A percentile compares a stretch with the other conserved stretches of the same genome.
These are phyloP conservation scores for Gerris buenoi DNA, from an alignment of 1,140 invertebrate species.

Conservation along the genomic window DNA sequence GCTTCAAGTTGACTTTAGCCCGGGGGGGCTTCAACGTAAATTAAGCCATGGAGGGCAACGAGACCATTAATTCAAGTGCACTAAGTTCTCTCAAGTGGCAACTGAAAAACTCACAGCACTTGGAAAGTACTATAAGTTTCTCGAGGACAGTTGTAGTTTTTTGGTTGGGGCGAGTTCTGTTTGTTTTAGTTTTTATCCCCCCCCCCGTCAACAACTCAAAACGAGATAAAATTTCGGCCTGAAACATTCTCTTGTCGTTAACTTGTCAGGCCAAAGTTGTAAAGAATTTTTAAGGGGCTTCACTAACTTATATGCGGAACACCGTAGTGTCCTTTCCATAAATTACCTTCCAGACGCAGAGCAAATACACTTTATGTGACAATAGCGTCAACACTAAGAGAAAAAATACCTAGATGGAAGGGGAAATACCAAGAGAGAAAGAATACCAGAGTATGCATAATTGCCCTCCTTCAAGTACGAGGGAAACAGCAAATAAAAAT, in stretches of 20 bases:
- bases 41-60: background rate
- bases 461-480: too few species aligned
- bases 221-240: background rate
- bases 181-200: background rate
- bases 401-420: too few species aligned
- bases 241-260: background rate
- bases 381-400: too few species aligned
- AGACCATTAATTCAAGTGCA: background rate
- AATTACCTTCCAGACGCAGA: too few species aligned
- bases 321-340: too few species aligned
- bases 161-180: background rate
- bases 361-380: too few species aligned
- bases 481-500: too few species aligned
- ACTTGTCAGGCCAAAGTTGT: too few species aligned
- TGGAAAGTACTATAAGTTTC: background rate
- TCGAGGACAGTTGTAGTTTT: background rate
- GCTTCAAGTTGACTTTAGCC: background rate
- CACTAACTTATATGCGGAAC: too few species aligned
- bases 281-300: too few species aligned
- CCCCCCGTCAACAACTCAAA: background rate
- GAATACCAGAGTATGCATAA: too few species aligned
- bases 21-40: background rate
- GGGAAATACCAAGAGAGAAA: too few species aligned
- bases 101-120: background rate
- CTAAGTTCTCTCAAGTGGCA: background rate